Conservation (phyloP, 2,113 vertebrate genomes). For the Pluvianellus socialis region DNA sequence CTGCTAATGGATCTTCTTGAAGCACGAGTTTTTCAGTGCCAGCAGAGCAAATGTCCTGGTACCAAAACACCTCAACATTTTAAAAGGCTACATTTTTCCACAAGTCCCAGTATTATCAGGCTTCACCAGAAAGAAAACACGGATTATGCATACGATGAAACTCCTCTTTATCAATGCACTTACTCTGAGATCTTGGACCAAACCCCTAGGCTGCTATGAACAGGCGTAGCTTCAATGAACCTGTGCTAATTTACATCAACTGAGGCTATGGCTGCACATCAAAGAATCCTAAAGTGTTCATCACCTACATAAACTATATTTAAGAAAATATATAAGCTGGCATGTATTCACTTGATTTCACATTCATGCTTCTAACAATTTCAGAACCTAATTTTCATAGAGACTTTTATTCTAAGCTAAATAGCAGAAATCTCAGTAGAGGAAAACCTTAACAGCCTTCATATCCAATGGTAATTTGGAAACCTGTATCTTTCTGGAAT, state of each 20-base stretch:
- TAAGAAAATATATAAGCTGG: neutral
- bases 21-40: neutral
- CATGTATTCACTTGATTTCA: neutral
- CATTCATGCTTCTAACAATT: neutral
- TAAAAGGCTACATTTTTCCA: neutral
- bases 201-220: neutral
- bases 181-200: neutral
- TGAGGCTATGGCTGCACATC: conserved; percentile 19
- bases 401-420: neutral
- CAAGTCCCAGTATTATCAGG: neutral
- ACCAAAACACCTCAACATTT: neutral
- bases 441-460: neutral
- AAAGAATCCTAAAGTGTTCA: neutral
- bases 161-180: neutral
- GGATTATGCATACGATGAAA: neutral
- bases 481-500: neutral
- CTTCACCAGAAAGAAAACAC: neutral
- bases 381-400: neutral
- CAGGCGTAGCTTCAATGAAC: neutral
- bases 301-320: conserved; percentile 22
- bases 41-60: neutral
- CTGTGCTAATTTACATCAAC: neutral
- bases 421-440: neutral
- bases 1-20: neutral
- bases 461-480: neutral